phyloP scores from a whole-genome alignment of 53 echinoderm and acorn worm species.

The Luidia sarsii region DNA sequence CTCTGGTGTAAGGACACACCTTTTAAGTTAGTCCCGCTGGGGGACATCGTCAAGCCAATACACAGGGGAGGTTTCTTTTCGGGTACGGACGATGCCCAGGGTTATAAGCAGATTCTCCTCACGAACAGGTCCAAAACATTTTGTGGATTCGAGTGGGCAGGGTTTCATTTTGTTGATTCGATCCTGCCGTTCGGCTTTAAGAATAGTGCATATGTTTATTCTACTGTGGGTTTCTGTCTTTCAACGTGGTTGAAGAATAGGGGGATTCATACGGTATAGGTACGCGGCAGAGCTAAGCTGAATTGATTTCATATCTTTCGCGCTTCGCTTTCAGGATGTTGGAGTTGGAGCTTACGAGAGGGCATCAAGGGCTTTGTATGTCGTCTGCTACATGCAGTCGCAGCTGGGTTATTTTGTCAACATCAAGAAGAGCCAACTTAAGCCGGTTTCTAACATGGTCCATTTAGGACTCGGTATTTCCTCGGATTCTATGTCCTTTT shows the following conservation, averaged over 20 bases:
- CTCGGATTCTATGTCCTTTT: background rate
- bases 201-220: background rate
- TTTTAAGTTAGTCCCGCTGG: background rate
- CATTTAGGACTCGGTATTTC: slow-evolving; percentile 11
- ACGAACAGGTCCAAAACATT: background rate
- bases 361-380: background rate
- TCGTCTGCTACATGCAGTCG: slow-evolving; percentile 3
- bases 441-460: background rate
- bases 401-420: background rate
- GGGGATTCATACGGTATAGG: background rate
- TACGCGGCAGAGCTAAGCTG: background rate
- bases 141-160: background rate
- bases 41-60: background rate
- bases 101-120: background rate
- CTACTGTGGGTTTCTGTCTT: background rate
- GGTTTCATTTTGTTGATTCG: background rate
- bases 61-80: background rate
- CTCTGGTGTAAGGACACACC: background rate
- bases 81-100: background rate
- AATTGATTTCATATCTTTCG: too few species aligned
- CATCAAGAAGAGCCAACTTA: background rate
- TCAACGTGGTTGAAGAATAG: too few species aligned
- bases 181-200: background rate
- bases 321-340: background rate
- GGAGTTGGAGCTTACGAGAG: background rate